Conservation (phyloP, 2,888 invertebrate genomes). For the Chalcosyrphus nemorum region DNA sequence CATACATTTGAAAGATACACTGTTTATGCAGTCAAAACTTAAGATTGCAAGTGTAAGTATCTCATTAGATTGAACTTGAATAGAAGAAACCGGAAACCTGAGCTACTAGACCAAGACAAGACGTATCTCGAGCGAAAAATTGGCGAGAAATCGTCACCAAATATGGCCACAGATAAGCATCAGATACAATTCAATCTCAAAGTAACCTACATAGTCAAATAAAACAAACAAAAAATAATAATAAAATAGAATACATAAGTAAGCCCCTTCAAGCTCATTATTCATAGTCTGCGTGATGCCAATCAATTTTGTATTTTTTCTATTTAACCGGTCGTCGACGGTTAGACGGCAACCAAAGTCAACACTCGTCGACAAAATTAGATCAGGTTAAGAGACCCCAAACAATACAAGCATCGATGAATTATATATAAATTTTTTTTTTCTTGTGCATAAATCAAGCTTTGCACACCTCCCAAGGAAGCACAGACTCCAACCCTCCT, state of each 20-base stretch:
- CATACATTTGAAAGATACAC: neutral
- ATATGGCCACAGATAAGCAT: constrained; percentile 22
- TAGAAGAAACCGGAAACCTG: constrained; percentile 22
- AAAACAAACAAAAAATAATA: constrained; percentile 52
- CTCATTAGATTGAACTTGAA: neutral
- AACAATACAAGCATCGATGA: constrained; percentile 33
- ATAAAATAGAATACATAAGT: constrained; percentile 26
- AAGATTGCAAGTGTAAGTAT: neutral
- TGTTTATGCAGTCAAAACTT: neutral
- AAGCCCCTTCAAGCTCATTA: constrained; percentile 47
- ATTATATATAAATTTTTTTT: constrained; percentile 16
- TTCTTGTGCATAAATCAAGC: constrained; percentile 49
- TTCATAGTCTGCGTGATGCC: constrained; percentile 62
- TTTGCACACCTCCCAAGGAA: constrained; percentile 37
- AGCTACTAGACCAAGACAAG: neutral
- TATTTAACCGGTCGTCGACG: neutral
- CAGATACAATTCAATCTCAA: constrained; percentile 4
- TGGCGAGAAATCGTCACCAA: constrained; percentile 39
- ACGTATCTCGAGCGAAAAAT: neutral
- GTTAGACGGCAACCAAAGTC: constrained; percentile 28
- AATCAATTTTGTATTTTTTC: too few species aligned
- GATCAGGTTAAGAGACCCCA: constrained; percentile 64
- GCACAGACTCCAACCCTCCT: neutral
- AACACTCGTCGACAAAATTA: constrained; percentile 51
- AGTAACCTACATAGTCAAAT: constrained; percentile 50